Base-by-base conservation (phyloP, 2,113 vertebrate genomes). In the Prunella fulvescens region DNA sequence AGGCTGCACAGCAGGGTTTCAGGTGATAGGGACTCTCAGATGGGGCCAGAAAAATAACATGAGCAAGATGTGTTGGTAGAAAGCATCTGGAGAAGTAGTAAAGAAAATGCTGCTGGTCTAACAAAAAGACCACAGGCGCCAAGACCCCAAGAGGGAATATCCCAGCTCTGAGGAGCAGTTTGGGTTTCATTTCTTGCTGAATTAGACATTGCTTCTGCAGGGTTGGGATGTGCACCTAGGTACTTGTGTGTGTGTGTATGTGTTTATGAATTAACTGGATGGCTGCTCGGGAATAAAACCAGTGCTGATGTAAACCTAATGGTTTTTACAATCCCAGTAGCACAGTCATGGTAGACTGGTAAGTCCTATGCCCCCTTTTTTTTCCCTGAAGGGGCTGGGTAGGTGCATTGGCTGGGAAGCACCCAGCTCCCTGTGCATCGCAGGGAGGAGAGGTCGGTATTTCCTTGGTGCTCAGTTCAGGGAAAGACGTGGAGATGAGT, bases 401-500 rank as follows among this genome's bases (percentile, higher is more conserved):
- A 24, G 37, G 14, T 1, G 1, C 20, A 33, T 5, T 0, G 11
- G 7, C 22, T 62, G 23, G 73, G 73, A 74, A 79, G 37, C 3
- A 0, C 61, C 17, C 24, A 28, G 26, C 1, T 91, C 56, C 29
- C 13, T 56, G 53, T 25, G 9, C 57, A 53, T 18, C 0, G 0
- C 33, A 9, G 33, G 23, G 45, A 64, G 56, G 37, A 90, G 47
- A 71, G 17, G 50, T 60, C 0, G 0, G 44, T 39, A 20, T 74
- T 64, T 81, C 56, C 29, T 73, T 78, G 64, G 47, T 71, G 44
- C 53, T 88, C 60, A 28, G 28, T 40, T 72, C 72, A 57, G 54
- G 58, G 51, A 42, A 88, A 88, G 83, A 44, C 29, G 60, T 0
- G 0, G 60, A 64, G 40, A 42, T 67, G 69, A 56, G 25, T 37